Evolutionary conservation across 2,113 vertebrate genomes (phyloP).

Genomic region (Xiphophorus hellerii): DNA sequence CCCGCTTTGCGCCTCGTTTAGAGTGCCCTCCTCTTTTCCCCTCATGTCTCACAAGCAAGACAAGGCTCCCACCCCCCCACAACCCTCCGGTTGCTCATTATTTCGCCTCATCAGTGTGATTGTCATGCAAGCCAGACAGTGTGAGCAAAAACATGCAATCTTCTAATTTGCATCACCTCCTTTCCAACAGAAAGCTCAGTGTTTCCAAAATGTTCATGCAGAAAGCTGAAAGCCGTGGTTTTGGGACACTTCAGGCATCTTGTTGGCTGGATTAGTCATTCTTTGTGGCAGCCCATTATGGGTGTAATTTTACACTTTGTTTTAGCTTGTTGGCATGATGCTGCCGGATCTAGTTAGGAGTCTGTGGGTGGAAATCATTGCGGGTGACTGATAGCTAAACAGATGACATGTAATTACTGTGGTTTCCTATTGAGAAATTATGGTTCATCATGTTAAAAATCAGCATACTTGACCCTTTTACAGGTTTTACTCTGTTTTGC

Average conservation of each 20-base stretch:
- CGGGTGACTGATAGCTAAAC: constrained; percentile 33
- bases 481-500: not conserved
- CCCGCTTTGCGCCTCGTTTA: constrained; percentile 21
- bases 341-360: constrained; percentile 37
- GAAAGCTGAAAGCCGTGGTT: constrained; percentile 10
- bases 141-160: constrained; percentile 62
- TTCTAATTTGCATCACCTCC: constrained; percentile 54
- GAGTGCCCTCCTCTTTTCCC: constrained; percentile 17
- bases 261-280: constrained; percentile 27
- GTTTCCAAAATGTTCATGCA: constrained; percentile 32
- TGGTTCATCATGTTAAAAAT: constrained; percentile 14
- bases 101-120: constrained; percentile 72
- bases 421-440: constrained; percentile 21
- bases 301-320: constrained; percentile 60
- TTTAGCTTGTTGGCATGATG: constrained; percentile 38
- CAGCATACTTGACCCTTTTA: not conserved
- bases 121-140: constrained; percentile 61
- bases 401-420: constrained; percentile 40
- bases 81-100: constrained; percentile 60
- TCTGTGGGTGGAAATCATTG: constrained; percentile 33
- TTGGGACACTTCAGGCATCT: constrained; percentile 2
- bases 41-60: constrained; percentile 46
- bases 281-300: constrained; percentile 42
- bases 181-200: constrained; percentile 1
- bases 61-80: constrained; percentile 15